Percentiles rank a stretch among this genome's conserved stretches.
These are phyloP conservation scores for Periparus ater DNA, from an alignment of 2,797 vertebrate species.

Conservation along the genomic window DNA sequence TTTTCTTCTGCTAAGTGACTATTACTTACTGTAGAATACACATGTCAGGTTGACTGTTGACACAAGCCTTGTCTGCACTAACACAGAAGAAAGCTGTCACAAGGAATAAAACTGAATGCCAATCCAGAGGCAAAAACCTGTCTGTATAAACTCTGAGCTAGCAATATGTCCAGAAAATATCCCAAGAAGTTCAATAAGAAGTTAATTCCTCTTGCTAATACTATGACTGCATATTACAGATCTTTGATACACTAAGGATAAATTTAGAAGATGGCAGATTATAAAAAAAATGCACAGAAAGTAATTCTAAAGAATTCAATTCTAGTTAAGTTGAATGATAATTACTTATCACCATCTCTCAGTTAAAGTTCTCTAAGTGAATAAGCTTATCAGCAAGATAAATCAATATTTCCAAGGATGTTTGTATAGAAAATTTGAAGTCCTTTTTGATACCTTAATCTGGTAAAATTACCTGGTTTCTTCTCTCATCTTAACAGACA, in stretches of 20 bases:
- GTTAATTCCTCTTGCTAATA: background rate
- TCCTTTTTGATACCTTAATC: background rate
- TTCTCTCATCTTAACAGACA: background rate
- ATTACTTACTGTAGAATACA: constrained; percentile 71
- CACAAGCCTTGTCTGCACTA: constrained; percentile 32
- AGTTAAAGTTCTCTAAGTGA: background rate
- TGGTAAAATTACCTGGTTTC: background rate
- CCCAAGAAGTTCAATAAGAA: constrained; percentile 24
- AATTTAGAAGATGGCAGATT: background rate
- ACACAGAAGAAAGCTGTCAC: constrained; percentile 68
- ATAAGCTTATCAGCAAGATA: background rate
- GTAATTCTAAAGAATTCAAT: background rate
- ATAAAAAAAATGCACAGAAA: background rate
- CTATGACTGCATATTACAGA: background rate
- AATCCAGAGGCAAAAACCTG: constrained; percentile 42
- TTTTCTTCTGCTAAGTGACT: constrained; percentile 64
- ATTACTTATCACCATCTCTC: background rate
- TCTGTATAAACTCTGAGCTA: background rate
- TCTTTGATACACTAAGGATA: background rate
- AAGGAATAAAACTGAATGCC: constrained; percentile 63
- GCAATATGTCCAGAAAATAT: constrained; percentile 24
- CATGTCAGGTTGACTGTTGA: constrained; percentile 62
- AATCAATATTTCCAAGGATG: background rate
- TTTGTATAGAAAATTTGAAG: background rate
- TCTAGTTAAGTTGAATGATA: background rate